A percentile compares a stretch with the other conserved stretches of the same genome.
Evolutionary conservation across 2,113 vertebrate species (phyloP).

Genomic region (Mustela lutreola): DNA sequence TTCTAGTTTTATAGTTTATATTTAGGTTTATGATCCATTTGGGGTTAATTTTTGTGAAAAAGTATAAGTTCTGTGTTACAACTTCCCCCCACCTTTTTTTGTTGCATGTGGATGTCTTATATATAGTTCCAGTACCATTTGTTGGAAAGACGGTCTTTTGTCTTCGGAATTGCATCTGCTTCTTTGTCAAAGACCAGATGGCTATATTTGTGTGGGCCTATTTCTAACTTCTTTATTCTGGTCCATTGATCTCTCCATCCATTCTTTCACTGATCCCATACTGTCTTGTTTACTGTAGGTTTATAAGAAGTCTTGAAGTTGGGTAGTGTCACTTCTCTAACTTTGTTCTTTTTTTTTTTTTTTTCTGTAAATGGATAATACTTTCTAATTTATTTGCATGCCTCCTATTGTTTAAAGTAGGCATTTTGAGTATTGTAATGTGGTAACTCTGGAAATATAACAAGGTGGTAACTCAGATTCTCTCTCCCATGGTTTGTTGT

Average conservation of each 20-base stretch:
- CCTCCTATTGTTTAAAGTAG: neutral
- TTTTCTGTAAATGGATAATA: neutral
- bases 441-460: neutral
- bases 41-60: neutral
- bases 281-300: neutral
- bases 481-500: neutral
- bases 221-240: neutral
- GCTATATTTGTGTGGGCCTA: neutral
- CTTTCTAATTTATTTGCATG: neutral
- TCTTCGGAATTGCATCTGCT: neutral
- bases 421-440: neutral
- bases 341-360: neutral
- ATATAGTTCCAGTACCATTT: neutral
- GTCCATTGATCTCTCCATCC: neutral
- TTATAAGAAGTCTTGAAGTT: neutral
- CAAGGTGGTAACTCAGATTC: neutral
- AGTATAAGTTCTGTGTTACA: neutral
- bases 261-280: neutral
- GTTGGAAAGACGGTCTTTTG: neutral
- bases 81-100: neutral
- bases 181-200: constrained; percentile 1
- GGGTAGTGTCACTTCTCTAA: neutral
- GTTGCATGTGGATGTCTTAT: neutral
- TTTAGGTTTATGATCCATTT: neutral
- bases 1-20: constrained; percentile 18